Evolutionary conservation across 1,140 invertebrate species (phyloP), one percentile per base, ranked within the genome.

Genomic region (Sycobia sp.): DNA sequence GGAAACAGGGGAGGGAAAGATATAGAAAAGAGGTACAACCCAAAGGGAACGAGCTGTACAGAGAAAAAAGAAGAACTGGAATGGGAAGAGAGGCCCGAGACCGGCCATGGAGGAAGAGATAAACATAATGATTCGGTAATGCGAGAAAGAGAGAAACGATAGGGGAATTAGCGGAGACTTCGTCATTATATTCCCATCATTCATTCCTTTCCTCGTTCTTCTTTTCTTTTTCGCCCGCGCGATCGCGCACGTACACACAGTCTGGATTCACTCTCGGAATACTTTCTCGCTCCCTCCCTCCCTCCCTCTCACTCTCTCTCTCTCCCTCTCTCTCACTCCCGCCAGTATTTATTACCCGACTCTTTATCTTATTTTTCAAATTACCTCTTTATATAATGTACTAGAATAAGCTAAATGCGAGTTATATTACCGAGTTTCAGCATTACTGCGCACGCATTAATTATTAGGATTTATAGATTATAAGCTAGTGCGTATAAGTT

Each of bases 151-250:
- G 65, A 67, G 62, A 65, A 55, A 66, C 68, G 67, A 69, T 69
- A 41, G 66, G 65, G 58, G 74, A 63, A 69, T 73, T 73, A 71
- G 70, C 55, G 66, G 66, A 70, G 62, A 55, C 66, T 65, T 66
- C 68, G 67, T 74, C 69, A 71, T 74, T 73, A 72, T 73, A 72
- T 72, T 72, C 67, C 66, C 70, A 73, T 73, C 66, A 73, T 69
- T 72, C 72, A 72, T 59, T 66, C 27, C 49, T 59, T 65, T 67
- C 60, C 44, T 49, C 11, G 29, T 14, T 22, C 20, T 13, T 38
- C 25, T 55, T 43, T 32, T 32, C 55, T 62, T 59, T 65, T 39
- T 43, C 47, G 38, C 51, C 4, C 22, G 22, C 16, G n/a, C n/a
- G n/a, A n/a, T n/a, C n/a, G n/a, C n/a, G n/a, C 27, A 8, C n/a